Conservation (phyloP, 2,113 vertebrate genomes). For the Albula glossodonta region DNA sequence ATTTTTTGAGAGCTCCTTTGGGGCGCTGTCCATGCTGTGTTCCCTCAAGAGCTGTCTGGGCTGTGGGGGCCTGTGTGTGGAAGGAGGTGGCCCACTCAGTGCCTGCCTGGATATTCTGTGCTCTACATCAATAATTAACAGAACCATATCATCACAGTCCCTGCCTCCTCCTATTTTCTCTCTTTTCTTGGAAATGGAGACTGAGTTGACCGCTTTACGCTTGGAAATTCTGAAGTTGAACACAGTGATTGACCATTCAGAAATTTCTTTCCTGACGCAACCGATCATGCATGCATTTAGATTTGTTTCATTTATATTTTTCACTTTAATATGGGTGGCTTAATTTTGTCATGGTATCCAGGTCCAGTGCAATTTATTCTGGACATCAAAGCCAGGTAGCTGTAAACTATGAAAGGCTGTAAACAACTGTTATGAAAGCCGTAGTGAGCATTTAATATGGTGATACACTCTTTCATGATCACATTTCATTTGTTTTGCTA, state of each 20-base stretch:
- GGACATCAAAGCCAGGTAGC: not conserved
- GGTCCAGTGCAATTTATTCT: not conserved
- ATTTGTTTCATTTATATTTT: not conserved
- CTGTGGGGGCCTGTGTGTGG: not conserved
- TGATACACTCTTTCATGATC: not conserved
- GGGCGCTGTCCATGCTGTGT: not conserved
- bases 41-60: not conserved
- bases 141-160: conserved; percentile 27
- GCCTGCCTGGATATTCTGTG: not conserved
- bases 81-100: not conserved
- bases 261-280: not conserved
- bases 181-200: not conserved
- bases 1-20: not conserved
- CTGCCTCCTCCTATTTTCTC: not conserved
- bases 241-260: not conserved
- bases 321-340: not conserved
- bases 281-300: not conserved
- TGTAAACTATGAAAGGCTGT: not conserved
- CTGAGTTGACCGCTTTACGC: not conserved
- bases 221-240: not conserved
- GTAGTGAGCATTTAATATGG: not conserved
- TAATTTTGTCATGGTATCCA: not conserved
- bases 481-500: not conserved
- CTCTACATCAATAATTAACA: conserved; percentile 38
- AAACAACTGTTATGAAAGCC: not conserved